Conservation (phyloP, 2,797 vertebrate species). For the Brachyalestes nurse region DNA sequence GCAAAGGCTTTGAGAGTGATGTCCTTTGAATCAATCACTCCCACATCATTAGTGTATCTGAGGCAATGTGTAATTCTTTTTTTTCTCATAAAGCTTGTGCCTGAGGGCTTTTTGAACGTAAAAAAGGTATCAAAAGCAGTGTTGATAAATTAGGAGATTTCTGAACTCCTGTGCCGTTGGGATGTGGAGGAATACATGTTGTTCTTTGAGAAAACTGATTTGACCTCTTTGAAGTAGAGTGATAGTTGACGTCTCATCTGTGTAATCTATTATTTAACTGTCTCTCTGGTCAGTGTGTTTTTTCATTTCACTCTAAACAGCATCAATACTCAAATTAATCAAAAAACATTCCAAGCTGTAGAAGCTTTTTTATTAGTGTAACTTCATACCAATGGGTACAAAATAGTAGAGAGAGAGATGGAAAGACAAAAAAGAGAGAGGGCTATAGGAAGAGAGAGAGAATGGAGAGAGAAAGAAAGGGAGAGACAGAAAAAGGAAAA, state of each 20-base stretch:
- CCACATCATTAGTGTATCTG: conserved; percentile 49
- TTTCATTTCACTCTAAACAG: conserved; percentile 11
- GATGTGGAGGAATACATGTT: conserved; percentile 15
- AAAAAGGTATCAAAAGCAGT: conserved; percentile 30
- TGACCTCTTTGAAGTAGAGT: not conserved
- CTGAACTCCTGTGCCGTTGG: conserved; percentile 7
- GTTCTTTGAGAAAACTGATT: not conserved
- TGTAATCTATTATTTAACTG: conserved; percentile 28
- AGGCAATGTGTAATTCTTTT: conserved; percentile 32
- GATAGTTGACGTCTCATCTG: conserved; percentile 9
- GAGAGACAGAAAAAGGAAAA: not conserved
- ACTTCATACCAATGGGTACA: not conserved
- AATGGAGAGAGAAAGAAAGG: not conserved
- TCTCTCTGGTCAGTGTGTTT: conserved; percentile 7
- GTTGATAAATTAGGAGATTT: conserved; percentile 29
- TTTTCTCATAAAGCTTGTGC: conserved; percentile 24
- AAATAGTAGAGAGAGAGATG: not conserved
- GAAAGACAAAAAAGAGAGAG: not conserved
- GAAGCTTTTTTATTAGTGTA: not conserved
- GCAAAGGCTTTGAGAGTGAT: conserved; percentile 41
- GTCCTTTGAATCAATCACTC: conserved; percentile 48
- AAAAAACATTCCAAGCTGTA: not conserved
- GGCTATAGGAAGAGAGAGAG: not conserved
- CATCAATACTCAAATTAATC: not conserved
- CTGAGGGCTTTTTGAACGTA: conserved; percentile 21